Percentiles rank a stretch among this genome's conserved stretches.
Evolutionary conservation across 2,797 vertebrate genomes (phyloP).

Genomic region (Tapera naevia): DNA sequence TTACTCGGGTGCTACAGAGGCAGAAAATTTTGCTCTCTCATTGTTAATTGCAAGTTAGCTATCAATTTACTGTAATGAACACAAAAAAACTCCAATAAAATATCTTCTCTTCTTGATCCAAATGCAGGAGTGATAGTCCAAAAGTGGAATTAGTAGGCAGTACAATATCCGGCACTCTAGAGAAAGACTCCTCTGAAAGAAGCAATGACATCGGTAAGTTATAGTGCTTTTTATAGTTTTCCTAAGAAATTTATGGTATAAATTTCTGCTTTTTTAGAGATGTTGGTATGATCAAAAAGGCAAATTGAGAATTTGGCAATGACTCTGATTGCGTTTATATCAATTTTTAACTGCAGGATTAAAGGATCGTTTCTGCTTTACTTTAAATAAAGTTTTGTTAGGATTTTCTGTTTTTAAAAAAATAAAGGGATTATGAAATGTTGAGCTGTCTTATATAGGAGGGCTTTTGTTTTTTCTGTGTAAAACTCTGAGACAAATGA

Average conservation of each 20-base stretch:
- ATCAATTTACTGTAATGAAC: background rate
- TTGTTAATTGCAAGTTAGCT: constrained; percentile 14
- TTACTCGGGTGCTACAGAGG: constrained; percentile 2
- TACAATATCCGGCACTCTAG: constrained; percentile 77
- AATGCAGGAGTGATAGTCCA: constrained; percentile 88
- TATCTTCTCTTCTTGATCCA: constrained; percentile 70
- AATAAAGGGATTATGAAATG: background rate
- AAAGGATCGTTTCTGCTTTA: background rate
- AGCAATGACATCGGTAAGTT: constrained; percentile 92
- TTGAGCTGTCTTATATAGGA: background rate
- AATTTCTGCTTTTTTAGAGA: background rate
- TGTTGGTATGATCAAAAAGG: background rate
- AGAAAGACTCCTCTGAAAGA: constrained; percentile 89
- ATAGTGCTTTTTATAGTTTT: constrained; percentile 21
- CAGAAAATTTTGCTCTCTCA: constrained; percentile 1
- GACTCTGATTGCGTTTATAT: background rate
- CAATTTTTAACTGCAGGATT: background rate
- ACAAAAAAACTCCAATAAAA: constrained; percentile 60
- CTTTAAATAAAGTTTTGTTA: background rate
- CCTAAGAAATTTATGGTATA: background rate
- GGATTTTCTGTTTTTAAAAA: background rate
- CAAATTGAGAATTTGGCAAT: background rate
- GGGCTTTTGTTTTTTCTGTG: background rate
- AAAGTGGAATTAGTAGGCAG: constrained; percentile 88
- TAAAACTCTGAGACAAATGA: background rate